A percentile compares a stretch with the other conserved stretches of the same genome.
Conservation (phyloP, 2,113 vertebrate species). For the Urocitellus parryii region DNA sequence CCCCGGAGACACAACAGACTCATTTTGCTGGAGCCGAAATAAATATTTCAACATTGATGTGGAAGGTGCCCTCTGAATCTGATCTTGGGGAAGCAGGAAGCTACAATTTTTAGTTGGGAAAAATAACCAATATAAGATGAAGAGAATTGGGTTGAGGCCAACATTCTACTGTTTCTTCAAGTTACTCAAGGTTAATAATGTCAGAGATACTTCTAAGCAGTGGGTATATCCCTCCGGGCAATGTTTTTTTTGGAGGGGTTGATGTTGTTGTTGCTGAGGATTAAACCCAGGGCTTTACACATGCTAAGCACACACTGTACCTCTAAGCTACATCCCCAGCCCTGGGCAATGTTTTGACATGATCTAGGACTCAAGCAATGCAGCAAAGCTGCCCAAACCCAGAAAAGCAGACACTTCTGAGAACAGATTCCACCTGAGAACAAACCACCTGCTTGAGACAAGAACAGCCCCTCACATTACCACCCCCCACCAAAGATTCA, state of each 20-base stretch:
- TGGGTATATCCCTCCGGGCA: neutral
- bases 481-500: neutral
- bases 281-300: neutral
- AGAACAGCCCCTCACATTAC: fast-evolving
- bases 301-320: neutral
- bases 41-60: slow-evolving; percentile 60
- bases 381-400: neutral
- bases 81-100: slow-evolving; percentile 60
- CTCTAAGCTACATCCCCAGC: neutral
- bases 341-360: neutral
- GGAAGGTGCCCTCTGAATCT: slow-evolving; percentile 4
- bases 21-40: slow-evolving; percentile 63
- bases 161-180: slow-evolving; percentile 1
- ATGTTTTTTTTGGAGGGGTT: neutral
- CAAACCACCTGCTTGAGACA: neutral
- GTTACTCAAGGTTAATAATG: slow-evolving; percentile 60
- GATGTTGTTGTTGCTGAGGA: neutral
- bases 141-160: slow-evolving; percentile 12
- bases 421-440: neutral
- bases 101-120: slow-evolving; percentile 70
- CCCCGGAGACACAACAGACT: slow-evolving; percentile 67
- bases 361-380: neutral
- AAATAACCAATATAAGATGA: slow-evolving; percentile 51
- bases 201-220: slow-evolving; percentile 26
- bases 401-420: neutral